These are phyloP conservation scores for Leptonema lineaticorne DNA, from an alignment of 1,140 invertebrate genomes.

Conservation along the genomic window DNA sequence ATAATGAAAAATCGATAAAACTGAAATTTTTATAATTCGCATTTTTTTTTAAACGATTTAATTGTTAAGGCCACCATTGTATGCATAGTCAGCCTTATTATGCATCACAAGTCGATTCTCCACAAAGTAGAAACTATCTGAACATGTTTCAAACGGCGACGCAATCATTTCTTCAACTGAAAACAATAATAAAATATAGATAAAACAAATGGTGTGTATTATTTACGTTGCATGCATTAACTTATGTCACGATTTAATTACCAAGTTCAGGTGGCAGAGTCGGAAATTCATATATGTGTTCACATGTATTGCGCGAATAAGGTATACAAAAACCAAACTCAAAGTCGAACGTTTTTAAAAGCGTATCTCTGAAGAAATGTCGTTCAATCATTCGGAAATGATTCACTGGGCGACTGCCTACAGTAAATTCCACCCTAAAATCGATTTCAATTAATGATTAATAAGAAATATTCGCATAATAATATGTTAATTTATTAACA, in stretches of 20 bases:
- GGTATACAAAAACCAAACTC: slow-evolving; percentile 99
- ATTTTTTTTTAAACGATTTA: no score
- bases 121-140: slow-evolving; percentile 99
- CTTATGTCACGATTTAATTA: slow-evolving; percentile 56
- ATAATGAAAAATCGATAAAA: not conserved
- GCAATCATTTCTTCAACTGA: slow-evolving; percentile 95
- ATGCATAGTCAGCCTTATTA: slow-evolving; percentile 98
- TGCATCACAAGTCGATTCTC: slow-evolving; percentile 97
- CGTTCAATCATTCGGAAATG: slow-evolving; percentile 99
- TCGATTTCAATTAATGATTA: no score
- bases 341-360: slow-evolving; percentile 99
- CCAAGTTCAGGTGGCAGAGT: slow-evolving; percentile 80
- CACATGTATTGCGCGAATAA: slow-evolving; percentile 94
- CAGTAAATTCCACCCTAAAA: slow-evolving; percentile 92
- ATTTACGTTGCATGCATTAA: no score
- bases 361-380: slow-evolving; percentile 91
- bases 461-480: slow-evolving; percentile 9
- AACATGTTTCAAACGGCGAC: slow-evolving; percentile 93
- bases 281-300: slow-evolving; percentile 99
- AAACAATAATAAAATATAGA: slow-evolving; percentile 47
- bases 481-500: no score
- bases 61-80: slow-evolving; percentile 70
- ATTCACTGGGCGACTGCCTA: slow-evolving; percentile 87
- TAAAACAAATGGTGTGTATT: no score
- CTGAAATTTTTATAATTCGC: not conserved